Conservation (phyloP, 1,140 invertebrate species). For the Palaemon carinicauda region DNA sequence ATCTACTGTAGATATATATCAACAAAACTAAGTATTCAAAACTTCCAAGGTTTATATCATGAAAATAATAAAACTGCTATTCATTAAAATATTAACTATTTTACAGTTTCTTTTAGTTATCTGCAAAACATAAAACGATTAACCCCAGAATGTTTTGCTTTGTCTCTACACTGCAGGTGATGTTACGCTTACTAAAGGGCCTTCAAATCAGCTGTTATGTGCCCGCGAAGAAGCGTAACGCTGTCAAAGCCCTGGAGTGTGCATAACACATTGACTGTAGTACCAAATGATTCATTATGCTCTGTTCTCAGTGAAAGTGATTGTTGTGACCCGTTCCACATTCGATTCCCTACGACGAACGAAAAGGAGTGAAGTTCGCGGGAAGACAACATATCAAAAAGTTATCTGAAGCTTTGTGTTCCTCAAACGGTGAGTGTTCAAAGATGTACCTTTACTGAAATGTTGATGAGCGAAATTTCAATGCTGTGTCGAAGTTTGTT, state of each 20-base stretch:
- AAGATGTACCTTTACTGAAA: background rate
- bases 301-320: background rate
- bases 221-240: background rate
- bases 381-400: background rate
- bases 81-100: too few species aligned
- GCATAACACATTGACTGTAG: background rate
- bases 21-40: too few species aligned
- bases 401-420: background rate
- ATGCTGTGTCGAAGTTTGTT: too few species aligned
- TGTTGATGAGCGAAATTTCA: too few species aligned
- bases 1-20: too few species aligned
- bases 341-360: background rate
- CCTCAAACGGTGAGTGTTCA: background rate
- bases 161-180: background rate
- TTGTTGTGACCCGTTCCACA: constrained; percentile 1
- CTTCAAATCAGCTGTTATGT: background rate
- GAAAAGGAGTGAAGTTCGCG: background rate
- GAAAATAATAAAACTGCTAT: too few species aligned
- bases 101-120: too few species aligned
- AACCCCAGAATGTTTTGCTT: background rate
- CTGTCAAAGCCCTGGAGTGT: background rate
- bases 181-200: background rate
- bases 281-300: background rate
- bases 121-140: too few species aligned
- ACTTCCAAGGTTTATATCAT: too few species aligned